Percentiles rank a stretch among this genome's conserved stretches.
phyloP scores from a whole-genome alignment of 2,113 vertebrate species.

The Tachuris rubrigastra region DNA sequence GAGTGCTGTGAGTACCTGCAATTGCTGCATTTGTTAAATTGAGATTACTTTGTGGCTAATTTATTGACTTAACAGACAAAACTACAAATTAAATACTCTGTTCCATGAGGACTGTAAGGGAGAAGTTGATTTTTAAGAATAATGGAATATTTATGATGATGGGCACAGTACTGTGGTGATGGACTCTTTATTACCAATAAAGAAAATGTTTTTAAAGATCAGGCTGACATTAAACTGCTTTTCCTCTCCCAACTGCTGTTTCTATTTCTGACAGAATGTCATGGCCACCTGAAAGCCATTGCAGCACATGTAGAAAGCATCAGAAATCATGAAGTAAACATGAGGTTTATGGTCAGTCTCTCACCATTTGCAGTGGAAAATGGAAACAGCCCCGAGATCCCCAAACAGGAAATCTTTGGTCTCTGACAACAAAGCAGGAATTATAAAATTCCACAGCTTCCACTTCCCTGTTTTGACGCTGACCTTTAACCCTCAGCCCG shows the following conservation, averaged over 20 bases:
- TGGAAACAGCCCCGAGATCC: neutral
- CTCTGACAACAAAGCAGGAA: neutral
- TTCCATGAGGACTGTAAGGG: neutral
- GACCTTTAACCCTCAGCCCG: neutral
- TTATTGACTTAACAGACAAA: neutral
- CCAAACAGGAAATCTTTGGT: slow-evolving; percentile 37
- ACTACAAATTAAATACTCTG: accelerated
- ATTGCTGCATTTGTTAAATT: neutral
- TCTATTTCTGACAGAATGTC: neutral
- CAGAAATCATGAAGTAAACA: neutral
- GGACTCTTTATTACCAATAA: neutral
- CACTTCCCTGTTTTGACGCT: slow-evolving; percentile 1
- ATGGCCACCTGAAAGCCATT: neutral
- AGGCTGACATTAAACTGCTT: neutral
- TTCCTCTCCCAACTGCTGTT: neutral
- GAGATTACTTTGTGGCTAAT: neutral
- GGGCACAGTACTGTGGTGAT: no score
- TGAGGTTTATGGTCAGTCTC: neutral
- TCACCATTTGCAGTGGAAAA: neutral
- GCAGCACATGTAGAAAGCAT: neutral
- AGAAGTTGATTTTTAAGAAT: neutral
- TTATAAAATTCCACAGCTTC: neutral
- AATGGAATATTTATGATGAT: neutral
- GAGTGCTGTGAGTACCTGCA: neutral
- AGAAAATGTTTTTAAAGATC: neutral